Evolutionary conservation across 2,113 vertebrate species (phyloP).

Genomic region (Pelvicachromis taeniatus): DNA sequence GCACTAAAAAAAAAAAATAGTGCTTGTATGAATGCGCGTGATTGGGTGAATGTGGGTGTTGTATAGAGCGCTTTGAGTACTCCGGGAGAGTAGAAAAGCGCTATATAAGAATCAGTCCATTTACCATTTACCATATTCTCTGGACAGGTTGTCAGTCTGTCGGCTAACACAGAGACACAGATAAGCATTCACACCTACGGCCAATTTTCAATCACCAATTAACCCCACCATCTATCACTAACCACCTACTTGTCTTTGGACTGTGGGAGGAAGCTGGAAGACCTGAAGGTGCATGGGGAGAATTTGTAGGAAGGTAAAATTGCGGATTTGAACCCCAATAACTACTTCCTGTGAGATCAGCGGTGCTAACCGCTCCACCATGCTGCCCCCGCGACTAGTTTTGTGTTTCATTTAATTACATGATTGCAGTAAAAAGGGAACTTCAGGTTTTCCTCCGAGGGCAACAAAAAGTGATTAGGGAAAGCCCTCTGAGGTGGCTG

Average conservation of each 20-base stretch:
- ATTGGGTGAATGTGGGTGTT: too few species aligned
- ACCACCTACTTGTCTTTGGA: not conserved
- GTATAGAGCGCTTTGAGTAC: too few species aligned
- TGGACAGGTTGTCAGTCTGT: not conserved
- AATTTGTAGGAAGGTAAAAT: too few species aligned
- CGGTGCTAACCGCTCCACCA: not conserved
- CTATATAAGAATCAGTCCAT: too few species aligned
- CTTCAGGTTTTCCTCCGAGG: not conserved
- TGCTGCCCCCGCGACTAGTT: fast-evolving
- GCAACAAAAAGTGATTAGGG: not conserved
- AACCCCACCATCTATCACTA: not conserved
- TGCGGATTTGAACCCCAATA: not conserved
- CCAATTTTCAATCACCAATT: not conserved
- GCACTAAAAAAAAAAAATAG: too few species aligned
- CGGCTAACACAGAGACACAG: not conserved
- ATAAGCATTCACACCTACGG: not conserved
- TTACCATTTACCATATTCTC: too few species aligned
- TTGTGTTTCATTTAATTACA: not conserved
- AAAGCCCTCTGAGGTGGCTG: not conserved
- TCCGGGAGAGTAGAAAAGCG: too few species aligned
- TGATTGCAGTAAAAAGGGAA: not conserved
- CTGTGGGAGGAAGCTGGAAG: not conserved
- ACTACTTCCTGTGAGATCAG: not conserved
- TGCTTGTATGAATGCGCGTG: too few species aligned
- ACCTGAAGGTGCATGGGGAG: too few species aligned